Conservation (phyloP, 2,888 invertebrate genomes). For the Zaprionus obscuricornis region DNA sequence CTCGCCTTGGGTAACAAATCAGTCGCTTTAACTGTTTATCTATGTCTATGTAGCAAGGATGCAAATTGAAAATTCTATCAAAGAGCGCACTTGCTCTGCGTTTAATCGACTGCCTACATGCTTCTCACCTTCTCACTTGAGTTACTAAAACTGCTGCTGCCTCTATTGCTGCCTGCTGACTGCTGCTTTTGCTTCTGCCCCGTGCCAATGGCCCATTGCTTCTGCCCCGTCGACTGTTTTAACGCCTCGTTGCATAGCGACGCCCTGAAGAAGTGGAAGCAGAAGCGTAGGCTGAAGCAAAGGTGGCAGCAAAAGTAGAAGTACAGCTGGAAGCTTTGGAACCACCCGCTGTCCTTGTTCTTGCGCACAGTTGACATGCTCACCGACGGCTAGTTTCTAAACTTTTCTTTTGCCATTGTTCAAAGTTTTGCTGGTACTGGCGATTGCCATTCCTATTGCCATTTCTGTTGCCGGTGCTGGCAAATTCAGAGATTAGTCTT, state of each 20-base stretch:
- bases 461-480: slow-evolving; percentile 34
- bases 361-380: slow-evolving; percentile 71
- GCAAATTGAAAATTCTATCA: slow-evolving; percentile 64
- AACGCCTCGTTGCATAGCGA: slow-evolving; percentile 63
- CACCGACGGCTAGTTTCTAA: slow-evolving; percentile 70
- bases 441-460: slow-evolving; percentile 5
- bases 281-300: not conserved
- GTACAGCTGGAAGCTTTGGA: not conserved
- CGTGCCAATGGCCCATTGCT: slow-evolving; percentile 6
- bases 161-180: slow-evolving; percentile 8
- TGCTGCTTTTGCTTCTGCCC: slow-evolving; percentile 17
- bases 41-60: slow-evolving; percentile 16
- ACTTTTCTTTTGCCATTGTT: slow-evolving; percentile 72
- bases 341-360: slow-evolving; percentile 69
- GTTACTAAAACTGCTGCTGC: too few relatives aligned
- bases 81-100: slow-evolving; percentile 12
- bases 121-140: not conserved
- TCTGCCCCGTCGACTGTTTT: slow-evolving; percentile 46
- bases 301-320: too few relatives aligned
- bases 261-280: slow-evolving; percentile 10
- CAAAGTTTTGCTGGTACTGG: slow-evolving; percentile 57
- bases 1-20: slow-evolving; percentile 43
- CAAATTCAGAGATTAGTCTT: slow-evolving; percentile 77
- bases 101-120: slow-evolving; percentile 39
- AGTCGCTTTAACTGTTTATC: slow-evolving; percentile 41